A percentile compares a stretch with the other conserved stretches of the same genome.
phyloP scores from a whole-genome alignment of 2,888 invertebrate genomes.

The Parnassius mnemosyne region DNA sequence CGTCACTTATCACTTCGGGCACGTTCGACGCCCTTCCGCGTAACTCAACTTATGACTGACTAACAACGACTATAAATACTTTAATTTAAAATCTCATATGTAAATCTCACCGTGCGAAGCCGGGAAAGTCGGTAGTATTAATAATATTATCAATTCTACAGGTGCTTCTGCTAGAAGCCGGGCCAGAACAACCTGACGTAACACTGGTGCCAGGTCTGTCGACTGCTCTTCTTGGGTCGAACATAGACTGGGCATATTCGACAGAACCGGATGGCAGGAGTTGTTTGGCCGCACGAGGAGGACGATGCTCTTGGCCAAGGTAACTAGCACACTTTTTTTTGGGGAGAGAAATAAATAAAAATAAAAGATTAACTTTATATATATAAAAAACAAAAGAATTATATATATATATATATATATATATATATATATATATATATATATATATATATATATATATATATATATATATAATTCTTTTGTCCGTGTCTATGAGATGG shows the following conservation, averaged over 20 bases:
- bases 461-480: not conserved
- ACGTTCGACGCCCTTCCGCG: too few species aligned
- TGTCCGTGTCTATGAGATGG: not conserved
- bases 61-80: too few species aligned
- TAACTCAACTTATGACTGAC: too few species aligned
- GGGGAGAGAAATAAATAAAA: not conserved
- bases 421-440: not conserved
- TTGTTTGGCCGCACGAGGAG: constrained; percentile 73
- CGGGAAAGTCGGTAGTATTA: too few species aligned
- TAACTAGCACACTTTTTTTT: constrained; percentile 25
- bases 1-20: too few species aligned
- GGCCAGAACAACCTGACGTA: constrained; percentile 82
- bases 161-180: constrained; percentile 84
- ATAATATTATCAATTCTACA: constrained; percentile 35
- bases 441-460: not conserved
- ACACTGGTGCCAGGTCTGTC: constrained; percentile 82
- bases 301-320: constrained; percentile 79
- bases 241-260: constrained; percentile 84
- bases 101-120: too few species aligned
- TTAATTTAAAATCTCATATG: too few species aligned
- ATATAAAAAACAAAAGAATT: too few species aligned
- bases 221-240: constrained; percentile 76
- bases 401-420: not conserved
- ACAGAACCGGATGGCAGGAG: constrained; percentile 81
- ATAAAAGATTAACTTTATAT: not conserved